These are phyloP conservation scores for Epizoanthus ramosus DNA, from an alignment of 92 coral and sea anemone species.

Conservation along the genomic window DNA sequence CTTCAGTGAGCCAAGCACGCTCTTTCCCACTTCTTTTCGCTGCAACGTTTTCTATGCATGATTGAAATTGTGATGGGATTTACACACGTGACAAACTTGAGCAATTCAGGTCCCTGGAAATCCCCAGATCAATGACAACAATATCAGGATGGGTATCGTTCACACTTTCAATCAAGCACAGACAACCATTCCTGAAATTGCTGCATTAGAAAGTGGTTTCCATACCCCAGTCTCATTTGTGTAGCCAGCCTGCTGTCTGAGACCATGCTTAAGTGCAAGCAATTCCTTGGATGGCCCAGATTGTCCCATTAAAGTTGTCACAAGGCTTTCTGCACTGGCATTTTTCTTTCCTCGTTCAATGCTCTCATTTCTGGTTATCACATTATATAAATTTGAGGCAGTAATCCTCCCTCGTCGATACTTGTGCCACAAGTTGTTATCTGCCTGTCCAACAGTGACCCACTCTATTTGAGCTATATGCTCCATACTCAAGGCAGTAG, in stretches of 20 bases:
- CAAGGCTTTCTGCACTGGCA: not conserved
- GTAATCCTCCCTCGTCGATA: slow-evolving; percentile 16
- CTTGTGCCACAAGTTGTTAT: not conserved
- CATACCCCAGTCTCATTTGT: slow-evolving; percentile 44
- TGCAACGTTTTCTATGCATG: too few relatives aligned
- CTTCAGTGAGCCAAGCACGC: too few relatives aligned
- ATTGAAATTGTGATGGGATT: too few relatives aligned
- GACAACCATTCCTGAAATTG: too few relatives aligned
- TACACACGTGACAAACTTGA: too few relatives aligned
- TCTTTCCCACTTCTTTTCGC: too few relatives aligned
- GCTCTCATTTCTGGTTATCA: slow-evolving; percentile 30
- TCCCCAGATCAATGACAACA: too few relatives aligned
- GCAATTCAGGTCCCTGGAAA: too few relatives aligned
- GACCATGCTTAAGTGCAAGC: slow-evolving; percentile 58
- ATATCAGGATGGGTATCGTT: too few relatives aligned
- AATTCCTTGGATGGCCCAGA: slow-evolving; percentile 37
- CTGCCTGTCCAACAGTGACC: slow-evolving; percentile 15
- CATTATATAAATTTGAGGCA: slow-evolving; percentile 32
- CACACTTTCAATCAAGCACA: too few relatives aligned
- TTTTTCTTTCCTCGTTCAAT: not conserved
- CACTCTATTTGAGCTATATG: not conserved
- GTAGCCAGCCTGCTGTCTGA: slow-evolving; percentile 46
- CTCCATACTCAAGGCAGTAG: not conserved
- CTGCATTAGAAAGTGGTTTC: slow-evolving; percentile 44
- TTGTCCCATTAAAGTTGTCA: slow-evolving; percentile 39